Percentiles rank a stretch among this genome's conserved stretches.
These are phyloP conservation scores for Brachionus koreanus DNA, from an alignment of 1,140 invertebrate species.

Conservation along the genomic window DNA sequence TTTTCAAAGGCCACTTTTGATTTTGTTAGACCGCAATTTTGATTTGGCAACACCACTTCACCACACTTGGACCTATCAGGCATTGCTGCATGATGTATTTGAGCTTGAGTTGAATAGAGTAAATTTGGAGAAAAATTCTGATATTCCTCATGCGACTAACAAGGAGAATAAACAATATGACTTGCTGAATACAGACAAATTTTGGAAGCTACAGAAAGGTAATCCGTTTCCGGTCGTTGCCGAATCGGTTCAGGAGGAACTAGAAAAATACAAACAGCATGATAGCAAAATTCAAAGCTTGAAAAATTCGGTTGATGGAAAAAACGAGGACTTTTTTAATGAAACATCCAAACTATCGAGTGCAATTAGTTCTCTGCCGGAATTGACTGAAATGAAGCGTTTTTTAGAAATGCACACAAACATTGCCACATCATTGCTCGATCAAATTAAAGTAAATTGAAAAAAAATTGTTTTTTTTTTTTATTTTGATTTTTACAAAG, in stretches of 20 bases:
- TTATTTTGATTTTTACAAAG: background rate
- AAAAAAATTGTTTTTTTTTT: background rate
- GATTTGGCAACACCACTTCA: slow-evolving; percentile 95
- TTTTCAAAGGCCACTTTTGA: slow-evolving; percentile 84
- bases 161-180: slow-evolving; percentile 68
- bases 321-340: slow-evolving; percentile 50
- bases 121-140: slow-evolving; percentile 69
- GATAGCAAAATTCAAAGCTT: slow-evolving; percentile 94
- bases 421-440: slow-evolving; percentile 86
- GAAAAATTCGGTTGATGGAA: slow-evolving; percentile 75
- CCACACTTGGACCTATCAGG: slow-evolving; percentile 99
- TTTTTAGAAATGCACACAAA: slow-evolving; percentile 98
- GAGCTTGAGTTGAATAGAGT: slow-evolving; percentile 81
- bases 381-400: slow-evolving; percentile 91
- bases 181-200: slow-evolving; percentile 77
- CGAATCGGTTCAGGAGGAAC: slow-evolving; percentile 93
- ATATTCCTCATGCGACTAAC: slow-evolving; percentile 49
- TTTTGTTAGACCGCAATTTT: slow-evolving; percentile 87
- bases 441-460: slow-evolving; percentile 69
- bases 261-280: slow-evolving; percentile 85
- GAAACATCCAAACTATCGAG: slow-evolving; percentile 88
- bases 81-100: slow-evolving; percentile 87
- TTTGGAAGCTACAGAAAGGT: slow-evolving; percentile 88
- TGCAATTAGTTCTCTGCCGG: slow-evolving; percentile 84
- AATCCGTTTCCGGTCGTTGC: slow-evolving; percentile 95